Percentiles rank a stretch among this genome's conserved stretches.
Evolutionary conservation across 2,113 vertebrate genomes (phyloP).

Genomic region (Crotalus viridis): DNA sequence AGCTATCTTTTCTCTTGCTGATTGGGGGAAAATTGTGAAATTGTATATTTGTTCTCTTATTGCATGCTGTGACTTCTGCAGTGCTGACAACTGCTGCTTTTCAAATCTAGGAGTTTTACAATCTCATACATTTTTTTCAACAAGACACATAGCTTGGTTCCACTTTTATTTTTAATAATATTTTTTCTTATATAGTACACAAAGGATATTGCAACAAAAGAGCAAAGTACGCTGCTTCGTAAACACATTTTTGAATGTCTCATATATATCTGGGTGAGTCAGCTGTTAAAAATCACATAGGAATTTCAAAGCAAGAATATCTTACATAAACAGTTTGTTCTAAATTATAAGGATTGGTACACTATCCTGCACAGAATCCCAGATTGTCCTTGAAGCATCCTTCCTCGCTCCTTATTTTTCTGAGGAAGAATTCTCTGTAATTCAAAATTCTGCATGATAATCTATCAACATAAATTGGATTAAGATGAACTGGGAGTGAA

Average conservation of each 20-base stretch:
- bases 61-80: background rate
- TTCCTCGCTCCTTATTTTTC: background rate
- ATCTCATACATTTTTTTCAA: background rate
- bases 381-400: background rate
- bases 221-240: background rate
- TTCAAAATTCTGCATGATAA: background rate
- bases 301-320: background rate
- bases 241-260: background rate
- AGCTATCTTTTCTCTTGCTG: background rate
- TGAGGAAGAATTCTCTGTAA: background rate
- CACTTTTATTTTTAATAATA: no score
- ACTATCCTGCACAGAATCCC: background rate
- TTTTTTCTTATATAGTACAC: background rate
- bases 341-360: background rate
- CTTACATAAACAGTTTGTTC: background rate
- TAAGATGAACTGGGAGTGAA: background rate
- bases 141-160: background rate
- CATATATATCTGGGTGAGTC: background rate
- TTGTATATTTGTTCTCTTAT: background rate
- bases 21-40: background rate
- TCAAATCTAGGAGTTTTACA: background rate
- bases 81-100: background rate
- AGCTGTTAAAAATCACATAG: background rate
- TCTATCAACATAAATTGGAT: background rate
- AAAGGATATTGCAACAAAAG: background rate